Base-by-base conservation (phyloP, 2,888 invertebrate genomes). In the Habrosyne pyritoides region DNA sequence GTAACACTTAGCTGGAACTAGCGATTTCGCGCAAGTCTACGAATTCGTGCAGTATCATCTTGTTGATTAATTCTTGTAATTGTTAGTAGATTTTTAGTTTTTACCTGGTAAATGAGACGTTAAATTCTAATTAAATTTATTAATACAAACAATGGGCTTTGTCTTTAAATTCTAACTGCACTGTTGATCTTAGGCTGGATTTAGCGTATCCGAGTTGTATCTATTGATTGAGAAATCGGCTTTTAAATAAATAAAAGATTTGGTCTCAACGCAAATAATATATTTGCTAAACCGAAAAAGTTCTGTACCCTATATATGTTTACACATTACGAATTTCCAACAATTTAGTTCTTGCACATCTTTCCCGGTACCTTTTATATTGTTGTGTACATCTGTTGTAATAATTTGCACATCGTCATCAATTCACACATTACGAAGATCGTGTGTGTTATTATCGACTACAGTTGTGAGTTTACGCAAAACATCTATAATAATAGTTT, bases 401-500 rank as follows among this genome's bases (percentile, higher is more conserved):
- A 63, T 56, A 62, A 47, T 64, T 67, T 60, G 53, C 55, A 57
- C 51, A 56, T 52, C 71, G 73, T 76, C 73, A 71, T 73, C 65
- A 64, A 73, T 79, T 77, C 68, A 69, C 77, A 75, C 69, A 68
- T 74, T 66, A 18, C 5, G 18, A 18, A 18, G 42, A 42, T 42
- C 42, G 14, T 42, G 52, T 47, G 10, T 47, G 10, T 33, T 55
- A 42, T 50, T 53, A 49, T 36, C 28, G 21, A 36, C 56, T 42
- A 18, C 8, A 18, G 14, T 8, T 42, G 36, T 36, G 14, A 33
- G 33, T 33, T 33, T 33, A 33, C 33, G 33, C 33, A n/a, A 33
- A n/a, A n/a, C n/a, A 5, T 33, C 33, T 33, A 33, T 33, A n/a
- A 18, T 42, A 18, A 18, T 18, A 7, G 14, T 36, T 36, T 36